Conservation (phyloP, 2,888 invertebrate species). For the Amiota communis region DNA sequence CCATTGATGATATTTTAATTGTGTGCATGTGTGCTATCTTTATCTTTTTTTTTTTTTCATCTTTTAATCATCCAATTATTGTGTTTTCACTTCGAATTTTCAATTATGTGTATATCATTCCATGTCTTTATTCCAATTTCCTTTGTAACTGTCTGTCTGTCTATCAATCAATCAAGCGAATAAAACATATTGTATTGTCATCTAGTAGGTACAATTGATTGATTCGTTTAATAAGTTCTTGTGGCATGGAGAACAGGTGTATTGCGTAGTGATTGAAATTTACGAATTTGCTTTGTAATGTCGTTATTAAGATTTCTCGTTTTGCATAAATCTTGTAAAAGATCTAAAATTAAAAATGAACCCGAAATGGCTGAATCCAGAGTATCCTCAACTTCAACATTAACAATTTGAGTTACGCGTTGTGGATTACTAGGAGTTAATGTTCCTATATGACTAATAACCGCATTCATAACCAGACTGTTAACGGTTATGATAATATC, state of each 20-base stretch:
- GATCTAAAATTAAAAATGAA: constrained; percentile 96
- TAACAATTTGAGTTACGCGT: constrained; percentile 95
- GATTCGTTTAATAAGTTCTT: too few relatives aligned
- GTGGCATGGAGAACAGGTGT: constrained; percentile 50
- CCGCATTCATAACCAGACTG: constrained; percentile 98
- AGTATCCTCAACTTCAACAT: constrained; percentile 99
- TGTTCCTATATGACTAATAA: constrained; percentile 92
- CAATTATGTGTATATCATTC: too few relatives aligned
- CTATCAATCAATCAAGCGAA: too few relatives aligned
- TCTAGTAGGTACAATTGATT: too few relatives aligned
- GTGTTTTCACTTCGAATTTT: too few relatives aligned
- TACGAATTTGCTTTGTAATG: constrained; percentile 62
- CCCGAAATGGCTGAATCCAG: constrained; percentile 99
- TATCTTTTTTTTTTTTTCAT: too few relatives aligned
- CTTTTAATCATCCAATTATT: too few relatives aligned
- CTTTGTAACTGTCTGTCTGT: too few relatives aligned
- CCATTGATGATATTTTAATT: too few relatives aligned
- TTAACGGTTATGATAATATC: constrained; percentile 98
- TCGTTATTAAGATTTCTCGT: constrained; percentile 59
- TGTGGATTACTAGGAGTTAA: constrained; percentile 82
- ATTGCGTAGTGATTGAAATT: constrained; percentile 58
- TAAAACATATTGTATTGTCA: too few relatives aligned
- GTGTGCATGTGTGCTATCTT: too few relatives aligned
- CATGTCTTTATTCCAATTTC: too few relatives aligned
- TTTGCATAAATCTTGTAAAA: constrained; percentile 85